Evolutionary conservation across 1,140 invertebrate genomes (phyloP).

Genomic region (Sitodiplosis mosellana): DNA sequence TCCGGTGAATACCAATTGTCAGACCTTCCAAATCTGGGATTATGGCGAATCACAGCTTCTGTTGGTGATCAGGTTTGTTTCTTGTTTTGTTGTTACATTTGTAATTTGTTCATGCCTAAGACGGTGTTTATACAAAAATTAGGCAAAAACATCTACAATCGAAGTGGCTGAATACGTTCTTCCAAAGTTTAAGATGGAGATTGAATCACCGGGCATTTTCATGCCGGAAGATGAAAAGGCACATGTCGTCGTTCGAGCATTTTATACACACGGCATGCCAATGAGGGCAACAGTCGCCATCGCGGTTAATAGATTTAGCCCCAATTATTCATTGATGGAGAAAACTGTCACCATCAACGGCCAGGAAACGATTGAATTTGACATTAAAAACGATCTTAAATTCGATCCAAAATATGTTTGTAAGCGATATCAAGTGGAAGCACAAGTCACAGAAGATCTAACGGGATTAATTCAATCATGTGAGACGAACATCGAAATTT

Average conservation of each 20-base stretch:
- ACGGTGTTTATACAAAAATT: too few relatives aligned
- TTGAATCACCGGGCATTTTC: conserved; percentile 61
- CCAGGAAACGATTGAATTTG: conserved; percentile 52
- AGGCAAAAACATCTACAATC: conserved; percentile 16
- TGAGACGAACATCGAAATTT: background rate
- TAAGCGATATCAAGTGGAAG: conserved; percentile 53
- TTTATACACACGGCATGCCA: conserved; percentile 47
- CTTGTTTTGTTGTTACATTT: too few relatives aligned
- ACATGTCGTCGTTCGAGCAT: conserved; percentile 56
- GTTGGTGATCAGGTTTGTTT: conserved; percentile 9
- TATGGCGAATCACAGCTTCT: conserved; percentile 55
- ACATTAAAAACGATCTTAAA: conserved; percentile 46
- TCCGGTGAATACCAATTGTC: conserved; percentile 62
- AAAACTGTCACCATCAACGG: conserved; percentile 70
- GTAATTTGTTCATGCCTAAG: too few relatives aligned
- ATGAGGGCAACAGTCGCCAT: conserved; percentile 59
- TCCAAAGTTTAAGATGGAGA: conserved; percentile 77
- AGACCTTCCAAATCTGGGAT: conserved; percentile 65
- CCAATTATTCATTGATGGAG: conserved; percentile 28
- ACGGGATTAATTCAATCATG: conserved; percentile 25
- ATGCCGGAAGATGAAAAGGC: conserved; percentile 69
- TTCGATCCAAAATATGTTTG: conserved; percentile 53
- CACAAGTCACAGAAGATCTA: conserved; percentile 52
- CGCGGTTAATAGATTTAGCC: conserved; percentile 43
- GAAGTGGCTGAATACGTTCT: conserved; percentile 68